Evolutionary conservation across 2,888 invertebrate genomes (phyloP), one percentile per base, ranked within the genome.

Genomic region (Uropetala carovei): DNA sequence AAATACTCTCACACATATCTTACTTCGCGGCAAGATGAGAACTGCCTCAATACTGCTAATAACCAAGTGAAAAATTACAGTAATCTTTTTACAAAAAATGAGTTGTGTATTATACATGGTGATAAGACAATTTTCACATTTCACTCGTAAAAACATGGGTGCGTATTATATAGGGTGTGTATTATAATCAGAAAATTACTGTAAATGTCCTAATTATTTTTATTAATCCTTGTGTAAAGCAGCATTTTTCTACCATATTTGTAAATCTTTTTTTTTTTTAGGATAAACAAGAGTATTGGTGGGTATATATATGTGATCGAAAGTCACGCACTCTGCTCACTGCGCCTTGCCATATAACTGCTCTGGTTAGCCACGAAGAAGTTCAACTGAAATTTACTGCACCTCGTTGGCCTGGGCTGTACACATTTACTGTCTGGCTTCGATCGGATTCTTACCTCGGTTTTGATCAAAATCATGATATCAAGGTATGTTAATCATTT

Each of bases 221-320:
- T 43, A 43, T 3, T 27, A 9, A n/a, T 22, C 18, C 60, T 59
- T n/a, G 22, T 22, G 18, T 64, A 16, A 43, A 43, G 5, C 43
- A 43, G 43, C 1, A 43, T 43, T 43, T 43, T 43, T 92, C 83
- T 56, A 27, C 22, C 27, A 89, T n/a, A 91, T 16, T 60, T 59
- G 16, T 14, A 9, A 92, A 13, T 84, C 60, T 89, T 91, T 92
- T 92, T 92, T 93, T 92, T 86, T 94, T 94, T 0, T 93, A 96
- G 95, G 98, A 98, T 93, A 99, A 99, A 95, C 99, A 99, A 95
- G 99, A 99, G 95, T 99, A 98, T 95, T 99, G 99, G 99, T 99
- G 99, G 99, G 97, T 99, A 93, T 99, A 99, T 95, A 98, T 99
- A 94, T 98, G 98, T 95, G 99, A 99, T 96, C 97, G 98, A 94